Evolutionary conservation across 2,888 invertebrate genomes (phyloP).

Genomic region (Lycocerus yunnanus): DNA sequence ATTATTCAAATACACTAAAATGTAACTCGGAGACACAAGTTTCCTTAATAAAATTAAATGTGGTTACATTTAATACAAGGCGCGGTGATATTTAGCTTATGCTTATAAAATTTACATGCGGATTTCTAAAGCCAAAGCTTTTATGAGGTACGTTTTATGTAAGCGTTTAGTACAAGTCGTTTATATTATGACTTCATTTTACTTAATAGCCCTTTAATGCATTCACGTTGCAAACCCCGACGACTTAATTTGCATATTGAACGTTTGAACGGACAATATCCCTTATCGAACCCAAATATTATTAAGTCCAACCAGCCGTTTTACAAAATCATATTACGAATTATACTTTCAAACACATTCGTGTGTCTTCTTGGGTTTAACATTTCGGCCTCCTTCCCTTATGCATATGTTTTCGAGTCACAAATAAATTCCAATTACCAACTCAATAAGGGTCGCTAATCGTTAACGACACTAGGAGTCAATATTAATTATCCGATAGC

Average conservation of each 20-base stretch:
- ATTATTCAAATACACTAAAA: conserved; percentile 5
- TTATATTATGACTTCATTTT: conserved; percentile 25
- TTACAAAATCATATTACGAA: not conserved
- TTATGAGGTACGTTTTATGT: conserved; percentile 16
- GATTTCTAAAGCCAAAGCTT: conserved; percentile 19
- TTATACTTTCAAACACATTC: not conserved
- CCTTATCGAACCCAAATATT: not conserved
- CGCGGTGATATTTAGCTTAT: conserved; percentile 4
- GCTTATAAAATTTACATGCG: conserved; percentile 26
- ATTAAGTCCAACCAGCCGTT: not conserved
- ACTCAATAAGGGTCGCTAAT: conserved; percentile 41
- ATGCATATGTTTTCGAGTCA: not conserved
- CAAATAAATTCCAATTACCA: conserved; percentile 34
- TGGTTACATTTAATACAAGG: conserved; percentile 5
- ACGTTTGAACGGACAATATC: conserved; percentile 14
- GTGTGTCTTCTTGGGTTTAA: not conserved
- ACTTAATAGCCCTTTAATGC: conserved; percentile 21
- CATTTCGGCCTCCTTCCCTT: not conserved
- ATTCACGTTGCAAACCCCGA: conserved; percentile 18
- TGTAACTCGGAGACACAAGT: not conserved
- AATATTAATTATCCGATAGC: conserved; percentile 53
- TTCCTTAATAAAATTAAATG: conserved; percentile 18
- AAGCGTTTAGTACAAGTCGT: conserved; percentile 15
- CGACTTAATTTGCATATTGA: conserved; percentile 19
- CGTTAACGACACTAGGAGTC: conserved; percentile 46